These are phyloP conservation scores for Nemapogon koenigi DNA, from an alignment of 2,888 invertebrate genomes.

Conservation along the genomic window DNA sequence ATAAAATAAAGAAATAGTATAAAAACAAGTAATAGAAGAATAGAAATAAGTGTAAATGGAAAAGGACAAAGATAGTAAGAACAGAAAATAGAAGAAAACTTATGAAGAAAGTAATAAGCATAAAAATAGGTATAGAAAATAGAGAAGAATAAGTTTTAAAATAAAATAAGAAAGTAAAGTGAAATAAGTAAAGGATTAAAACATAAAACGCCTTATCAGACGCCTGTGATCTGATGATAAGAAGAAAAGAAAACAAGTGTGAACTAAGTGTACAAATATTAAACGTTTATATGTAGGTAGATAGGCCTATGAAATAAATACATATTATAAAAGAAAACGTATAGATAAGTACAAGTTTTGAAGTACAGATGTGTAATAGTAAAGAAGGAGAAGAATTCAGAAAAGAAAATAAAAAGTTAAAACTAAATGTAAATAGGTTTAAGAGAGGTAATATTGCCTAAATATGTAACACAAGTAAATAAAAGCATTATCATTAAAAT, in stretches of 20 bases:
- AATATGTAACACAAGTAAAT: too few species aligned
- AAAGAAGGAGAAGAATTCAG: conserved; percentile 3
- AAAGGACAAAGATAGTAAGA: conserved; percentile 8
- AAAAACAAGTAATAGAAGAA: conserved; percentile 9
- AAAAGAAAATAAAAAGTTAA: neutral
- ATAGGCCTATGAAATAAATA: conserved; percentile 3
- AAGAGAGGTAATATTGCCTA: too few species aligned
- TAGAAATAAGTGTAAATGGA: conserved; percentile 8
- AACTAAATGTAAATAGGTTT: neutral
- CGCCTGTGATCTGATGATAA: too few species aligned
- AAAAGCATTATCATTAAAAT: too few species aligned
- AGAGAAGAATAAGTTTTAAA: conserved; percentile 8
- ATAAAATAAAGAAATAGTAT: conserved; percentile 4
- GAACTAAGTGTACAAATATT: too few species aligned
- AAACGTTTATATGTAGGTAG: too few species aligned
- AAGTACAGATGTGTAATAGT: neutral
- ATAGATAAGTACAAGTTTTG: neutral
- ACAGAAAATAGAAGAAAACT: conserved; percentile 4
- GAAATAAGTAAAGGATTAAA: neutral
- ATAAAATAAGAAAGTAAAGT: conserved; percentile 1
- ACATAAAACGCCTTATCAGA: neutral
- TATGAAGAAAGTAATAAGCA: neutral
- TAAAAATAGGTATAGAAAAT: neutral
- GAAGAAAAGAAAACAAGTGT: too few species aligned
- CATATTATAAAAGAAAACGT: conserved; percentile 1